Evolutionary conservation across 2,113 vertebrate genomes (phyloP), one percentile per base, ranked within the genome.

Genomic region (Hydrolagus affinis): DNA sequence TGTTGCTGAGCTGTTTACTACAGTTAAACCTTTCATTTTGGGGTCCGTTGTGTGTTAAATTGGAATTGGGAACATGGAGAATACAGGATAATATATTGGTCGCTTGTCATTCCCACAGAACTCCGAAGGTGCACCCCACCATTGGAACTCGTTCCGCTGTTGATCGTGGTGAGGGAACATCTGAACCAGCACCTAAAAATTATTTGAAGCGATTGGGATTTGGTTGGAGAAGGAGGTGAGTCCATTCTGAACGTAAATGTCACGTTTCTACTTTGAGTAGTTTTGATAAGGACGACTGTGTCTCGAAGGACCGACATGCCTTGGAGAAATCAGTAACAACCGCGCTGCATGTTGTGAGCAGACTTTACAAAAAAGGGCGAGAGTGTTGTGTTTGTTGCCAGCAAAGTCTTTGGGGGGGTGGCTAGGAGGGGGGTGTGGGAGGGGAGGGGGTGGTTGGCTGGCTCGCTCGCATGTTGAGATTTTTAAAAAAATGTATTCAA

Each of bases 401-500:
- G 74, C 74, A 80, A 17, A 68, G 21, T 83, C 62, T 68, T 44
- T 6, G 44, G 44, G 44, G 44, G 44, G n/a, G n/a, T n/a, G n/a
- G n/a, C n/a, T n/a, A n/a, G n/a, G n/a, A n/a, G n/a, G n/a, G n/a
- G n/a, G n/a, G 23, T 83, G 62, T 83, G 62, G 25, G 15, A n/a
- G 25, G 62, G 32, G 28, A 6, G 62, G 62, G 28, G 28, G 76
- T 25, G 30, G n/a, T 80, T 64, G 15, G 15, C 23, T 30, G 32
- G 25, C 66, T 68, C 66, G 15, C 25, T 44, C 6, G 44, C 44
- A 6, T 68, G 30, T 83, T 83, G 21, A 21, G 8, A 32, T 17
- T 83, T 83, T 68, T 83, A 66, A 83, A 44, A 44, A 44, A 44
- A n/a, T n/a, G n/a, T n/a, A n/a, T n/a, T n/a, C n/a, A n/a, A 44